Evolutionary conservation across 2,797 vertebrate species (phyloP).

Genomic region (Ctenochaetus hawaiiensis): DNA sequence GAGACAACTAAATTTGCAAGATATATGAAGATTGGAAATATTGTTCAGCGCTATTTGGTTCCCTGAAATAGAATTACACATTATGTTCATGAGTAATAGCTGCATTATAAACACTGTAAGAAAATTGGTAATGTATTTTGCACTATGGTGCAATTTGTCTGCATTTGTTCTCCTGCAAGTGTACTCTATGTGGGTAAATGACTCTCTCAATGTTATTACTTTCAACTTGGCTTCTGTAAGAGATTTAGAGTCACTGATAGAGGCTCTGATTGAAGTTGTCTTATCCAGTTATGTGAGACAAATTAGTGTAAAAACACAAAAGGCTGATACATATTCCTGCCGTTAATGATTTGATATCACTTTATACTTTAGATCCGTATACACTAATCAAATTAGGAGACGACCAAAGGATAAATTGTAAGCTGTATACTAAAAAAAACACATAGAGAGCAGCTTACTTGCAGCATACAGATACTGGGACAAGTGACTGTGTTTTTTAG

Average conservation of each 20-base stretch:
- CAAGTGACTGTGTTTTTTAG: slow-evolving; percentile 63
- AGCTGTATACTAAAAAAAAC: slow-evolving; percentile 64
- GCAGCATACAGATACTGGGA: slow-evolving; percentile 2
- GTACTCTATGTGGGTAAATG: slow-evolving; percentile 25
- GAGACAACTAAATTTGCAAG: slow-evolving; percentile 4
- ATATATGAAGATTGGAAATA: slow-evolving; percentile 37
- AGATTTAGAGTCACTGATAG: slow-evolving; percentile 43
- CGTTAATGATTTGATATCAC: slow-evolving; percentile 47
- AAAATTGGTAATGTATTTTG: slow-evolving; percentile 36
- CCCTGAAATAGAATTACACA: slow-evolving; percentile 28
- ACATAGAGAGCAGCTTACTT: neutral
- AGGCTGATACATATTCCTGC: slow-evolving; percentile 33
- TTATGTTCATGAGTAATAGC: slow-evolving; percentile 51
- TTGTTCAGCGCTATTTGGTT: slow-evolving; percentile 33
- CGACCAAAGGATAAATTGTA: slow-evolving; percentile 79
- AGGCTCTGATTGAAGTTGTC: slow-evolving; percentile 52
- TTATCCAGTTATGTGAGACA: slow-evolving; percentile 51
- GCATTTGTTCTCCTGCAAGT: slow-evolving; percentile 41
- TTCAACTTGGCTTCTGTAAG: slow-evolving; percentile 38
- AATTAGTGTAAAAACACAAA: slow-evolving; percentile 59
- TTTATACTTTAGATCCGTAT: slow-evolving; percentile 72
- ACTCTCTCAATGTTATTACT: slow-evolving; percentile 41
- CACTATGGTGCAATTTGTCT: slow-evolving; percentile 42
- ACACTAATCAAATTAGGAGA: slow-evolving; percentile 80
- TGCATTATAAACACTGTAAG: slow-evolving; percentile 29